Percentiles rank a stretch among this genome's conserved stretches.
Conservation (phyloP, 2,113 vertebrate species). For the Alouatta palliata region DNA sequence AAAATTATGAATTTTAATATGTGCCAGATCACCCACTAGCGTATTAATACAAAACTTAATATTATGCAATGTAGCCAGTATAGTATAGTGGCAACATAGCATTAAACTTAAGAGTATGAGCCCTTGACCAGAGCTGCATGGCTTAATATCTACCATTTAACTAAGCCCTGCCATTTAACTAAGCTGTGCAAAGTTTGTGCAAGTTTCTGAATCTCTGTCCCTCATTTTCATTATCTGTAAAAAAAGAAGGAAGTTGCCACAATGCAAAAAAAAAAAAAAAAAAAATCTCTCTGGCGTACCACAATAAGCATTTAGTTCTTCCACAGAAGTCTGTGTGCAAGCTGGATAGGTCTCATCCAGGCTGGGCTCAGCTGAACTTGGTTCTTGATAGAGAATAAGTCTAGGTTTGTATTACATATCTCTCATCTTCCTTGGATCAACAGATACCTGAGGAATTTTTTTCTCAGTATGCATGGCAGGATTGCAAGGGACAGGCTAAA, state of each 20-base stretch:
- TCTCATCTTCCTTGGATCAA: not conserved
- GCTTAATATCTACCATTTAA: not conserved
- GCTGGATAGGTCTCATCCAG: not conserved
- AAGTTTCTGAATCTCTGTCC: not conserved
- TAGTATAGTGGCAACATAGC: not conserved
- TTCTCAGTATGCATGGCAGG: not conserved
- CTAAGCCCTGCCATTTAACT: not conserved
- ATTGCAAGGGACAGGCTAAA: not conserved
- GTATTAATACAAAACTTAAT: not conserved
- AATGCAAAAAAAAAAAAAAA: not conserved
- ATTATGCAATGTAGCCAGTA: not conserved
- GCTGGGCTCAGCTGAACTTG: not conserved
- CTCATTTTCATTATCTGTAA: not conserved
- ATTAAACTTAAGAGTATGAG: not conserved
- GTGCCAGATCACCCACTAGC: not conserved
- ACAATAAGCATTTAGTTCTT: not conserved
- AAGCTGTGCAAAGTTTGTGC: not conserved
- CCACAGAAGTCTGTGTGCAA: not conserved
- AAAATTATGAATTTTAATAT: not conserved
- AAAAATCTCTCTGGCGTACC: not conserved
- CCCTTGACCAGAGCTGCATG: not conserved
- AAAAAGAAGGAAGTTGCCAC: not conserved
- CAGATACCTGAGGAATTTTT: not conserved
- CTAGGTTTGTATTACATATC: not conserved
- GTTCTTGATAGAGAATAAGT: not conserved